Base-by-base conservation (phyloP, 2,113 vertebrate species). In the Nothocercus julius region DNA sequence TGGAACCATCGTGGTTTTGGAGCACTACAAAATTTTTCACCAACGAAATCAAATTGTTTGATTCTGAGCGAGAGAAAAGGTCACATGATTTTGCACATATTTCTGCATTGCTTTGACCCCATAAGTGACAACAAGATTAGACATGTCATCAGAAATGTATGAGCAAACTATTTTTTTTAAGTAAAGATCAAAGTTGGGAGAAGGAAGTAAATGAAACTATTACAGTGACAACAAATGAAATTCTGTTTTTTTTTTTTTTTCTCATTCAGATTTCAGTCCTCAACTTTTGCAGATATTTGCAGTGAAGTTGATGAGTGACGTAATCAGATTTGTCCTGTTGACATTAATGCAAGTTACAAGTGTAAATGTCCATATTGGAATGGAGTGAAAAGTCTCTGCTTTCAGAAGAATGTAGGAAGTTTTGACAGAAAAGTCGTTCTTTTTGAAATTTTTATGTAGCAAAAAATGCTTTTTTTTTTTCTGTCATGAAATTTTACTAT, bases 81-180 rank as follows among this genome's bases (percentile, higher is more conserved):
- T 79, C n/a, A 44, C 5, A 6, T 18, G 24, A 82, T 77, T 93
- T 87, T 82, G 3, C 62, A 54, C 8, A 34, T 1, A 2, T 4
- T 53, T 89, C 42, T 82, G 44, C 34, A 42, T 73, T 79, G 38
- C 32, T 82, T 85, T 36, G 51, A 24, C 16, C 38, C 51, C 51
- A 44, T 70, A 93, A 82, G 36, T 54, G 58, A 44, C 53, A 95
- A 53, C 13, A 53, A 44, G 22, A 12, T 32, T 58, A 54, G 63
- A 10, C n/a, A 44, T 0, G 0, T 27, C 4, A 72, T 51, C n/a
- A 68, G 40, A 86, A 68, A 61, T 51, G 47, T 63, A 12, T 5
- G 9, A n/a, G 25, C 30, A 63, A 40, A 47, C 45, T 24, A 49
- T 34, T 49, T 24, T 38, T 40, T 63, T 38, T 17, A 75, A 42